Conservation (phyloP, 2,888 invertebrate species). For the Abscondita cerata region DNA sequence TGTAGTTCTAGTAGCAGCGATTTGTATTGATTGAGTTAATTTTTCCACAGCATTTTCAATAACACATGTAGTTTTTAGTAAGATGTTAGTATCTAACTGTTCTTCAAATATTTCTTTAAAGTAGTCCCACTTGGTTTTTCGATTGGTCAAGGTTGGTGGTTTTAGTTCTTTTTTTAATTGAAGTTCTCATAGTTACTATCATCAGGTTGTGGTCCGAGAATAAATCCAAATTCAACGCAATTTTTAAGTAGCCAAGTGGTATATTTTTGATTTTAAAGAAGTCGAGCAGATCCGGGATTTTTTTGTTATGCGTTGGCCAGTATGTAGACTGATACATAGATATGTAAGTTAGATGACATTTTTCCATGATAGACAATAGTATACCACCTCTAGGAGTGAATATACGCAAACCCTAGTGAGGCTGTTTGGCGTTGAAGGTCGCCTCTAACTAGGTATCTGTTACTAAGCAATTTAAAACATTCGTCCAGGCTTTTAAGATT, state of each 20-base stretch:
- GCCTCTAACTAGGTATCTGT: slow-evolving; percentile 4
- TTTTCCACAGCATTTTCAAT: slow-evolving; percentile 15
- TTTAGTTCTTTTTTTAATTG: slow-evolving; percentile 12
- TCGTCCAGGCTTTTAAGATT: no score
- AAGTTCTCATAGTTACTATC: slow-evolving; percentile 15
- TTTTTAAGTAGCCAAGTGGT: slow-evolving; percentile 13
- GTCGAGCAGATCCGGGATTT: slow-evolving; percentile 8
- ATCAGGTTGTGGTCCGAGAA: slow-evolving; percentile 8
- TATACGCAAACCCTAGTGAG: slow-evolving; percentile 3
- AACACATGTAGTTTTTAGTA: slow-evolving; percentile 15
- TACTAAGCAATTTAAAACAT: neutral
- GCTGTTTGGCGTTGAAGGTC: slow-evolving; percentile 11
- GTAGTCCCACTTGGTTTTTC: slow-evolving; percentile 11
- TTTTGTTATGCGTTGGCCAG: slow-evolving; percentile 9
- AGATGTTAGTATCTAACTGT: slow-evolving; percentile 10
- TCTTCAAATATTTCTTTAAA: slow-evolving; percentile 15
- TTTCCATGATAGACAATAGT: slow-evolving; percentile 11
- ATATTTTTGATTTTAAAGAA: slow-evolving; percentile 14
- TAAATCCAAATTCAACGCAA: slow-evolving; percentile 6
- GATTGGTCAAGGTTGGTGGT: slow-evolving; percentile 11
- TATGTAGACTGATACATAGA: slow-evolving; percentile 10
- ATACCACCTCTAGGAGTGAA: slow-evolving; percentile 4
- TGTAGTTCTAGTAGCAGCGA: slow-evolving; percentile 15
- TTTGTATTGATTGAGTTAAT: slow-evolving; percentile 19
- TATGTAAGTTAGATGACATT: slow-evolving; percentile 1